These are phyloP conservation scores for Spodoptera littoralis DNA, from an alignment of 2,888 invertebrate species.

Conservation along the genomic window DNA sequence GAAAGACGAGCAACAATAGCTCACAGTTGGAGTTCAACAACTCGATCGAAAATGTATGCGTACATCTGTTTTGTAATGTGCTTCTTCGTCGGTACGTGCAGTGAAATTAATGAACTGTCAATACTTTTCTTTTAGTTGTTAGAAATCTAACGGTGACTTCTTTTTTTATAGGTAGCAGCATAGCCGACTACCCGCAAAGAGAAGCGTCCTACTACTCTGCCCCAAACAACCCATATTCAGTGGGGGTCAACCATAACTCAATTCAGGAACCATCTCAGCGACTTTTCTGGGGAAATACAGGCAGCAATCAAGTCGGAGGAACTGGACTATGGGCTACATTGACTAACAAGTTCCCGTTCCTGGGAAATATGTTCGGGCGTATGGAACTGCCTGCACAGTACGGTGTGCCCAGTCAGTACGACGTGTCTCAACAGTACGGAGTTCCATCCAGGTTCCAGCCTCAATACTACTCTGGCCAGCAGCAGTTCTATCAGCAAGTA, in stretches of 20 bases:
- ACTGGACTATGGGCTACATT: slow-evolving; percentile 80
- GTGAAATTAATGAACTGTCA: slow-evolving; percentile 57
- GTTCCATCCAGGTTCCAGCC: slow-evolving; percentile 53
- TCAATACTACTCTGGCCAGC: slow-evolving; percentile 62
- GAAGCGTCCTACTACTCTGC: slow-evolving; percentile 77
- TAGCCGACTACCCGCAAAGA: slow-evolving; percentile 78
- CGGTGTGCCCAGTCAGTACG: slow-evolving; percentile 67
- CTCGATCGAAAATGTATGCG: slow-evolving; percentile 83
- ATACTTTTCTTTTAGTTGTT: slow-evolving; percentile 28
- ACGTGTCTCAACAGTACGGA: slow-evolving; percentile 60
- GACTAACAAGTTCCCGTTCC: slow-evolving; percentile 83
- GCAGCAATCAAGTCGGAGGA: slow-evolving; percentile 83
- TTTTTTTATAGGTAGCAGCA: slow-evolving; percentile 75
- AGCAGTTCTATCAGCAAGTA: slow-evolving; percentile 58
- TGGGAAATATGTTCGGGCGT: slow-evolving; percentile 82
- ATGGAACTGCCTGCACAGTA: slow-evolving; percentile 77
- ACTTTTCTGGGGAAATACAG: slow-evolving; percentile 80
- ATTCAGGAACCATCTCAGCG: slow-evolving; percentile 78
- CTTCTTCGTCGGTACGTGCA: slow-evolving; percentile 82
- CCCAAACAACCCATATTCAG: slow-evolving; percentile 75
- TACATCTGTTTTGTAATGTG: slow-evolving; percentile 75
- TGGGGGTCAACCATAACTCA: slow-evolving; percentile 68
- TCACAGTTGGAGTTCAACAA: slow-evolving; percentile 81
- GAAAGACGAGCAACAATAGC: slow-evolving; percentile 81
- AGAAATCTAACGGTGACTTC: slow-evolving; percentile 29